Percentiles rank a stretch among this genome's conserved stretches.
Conservation (phyloP, 2,113 vertebrate species). For the Labeo rohita region DNA sequence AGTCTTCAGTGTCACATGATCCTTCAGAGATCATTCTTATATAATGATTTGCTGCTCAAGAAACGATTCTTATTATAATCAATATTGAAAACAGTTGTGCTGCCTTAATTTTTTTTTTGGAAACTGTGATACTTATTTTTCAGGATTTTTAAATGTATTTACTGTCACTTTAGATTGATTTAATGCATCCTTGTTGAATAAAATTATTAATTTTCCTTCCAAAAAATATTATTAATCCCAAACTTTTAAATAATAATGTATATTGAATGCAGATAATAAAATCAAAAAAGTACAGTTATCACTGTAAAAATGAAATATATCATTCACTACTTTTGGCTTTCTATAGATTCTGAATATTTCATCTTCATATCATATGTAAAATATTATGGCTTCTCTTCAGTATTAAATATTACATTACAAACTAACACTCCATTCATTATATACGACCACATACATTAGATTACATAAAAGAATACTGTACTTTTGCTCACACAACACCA, state of each 20-base stretch:
- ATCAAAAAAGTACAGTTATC: neutral
- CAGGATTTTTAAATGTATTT: too few relatives aligned
- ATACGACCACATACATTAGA: neutral
- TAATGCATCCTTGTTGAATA: neutral
- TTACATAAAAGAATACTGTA: neutral
- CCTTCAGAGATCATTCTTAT: neutral
- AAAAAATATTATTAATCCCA: neutral
- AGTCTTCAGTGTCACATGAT: neutral
- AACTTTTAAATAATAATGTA: neutral
- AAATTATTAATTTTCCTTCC: neutral
- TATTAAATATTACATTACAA: neutral
- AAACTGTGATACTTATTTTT: neutral
- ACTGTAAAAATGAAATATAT: neutral
- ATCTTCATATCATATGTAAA: neutral
- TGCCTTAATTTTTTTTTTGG: neutral
- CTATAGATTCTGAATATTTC: neutral
- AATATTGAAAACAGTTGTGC: neutral
- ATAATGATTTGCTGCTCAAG: neutral
- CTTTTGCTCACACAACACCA: conserved; percentile 15
- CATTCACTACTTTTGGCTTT: neutral
- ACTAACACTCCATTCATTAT: neutral
- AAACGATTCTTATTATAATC: too few relatives aligned
- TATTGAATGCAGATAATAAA: conserved; percentile 19
- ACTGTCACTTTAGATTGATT: neutral
- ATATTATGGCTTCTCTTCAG: conserved; percentile 12